phyloP scores from a whole-genome alignment of 2,888 invertebrate species.

The Tribolium freemani region DNA sequence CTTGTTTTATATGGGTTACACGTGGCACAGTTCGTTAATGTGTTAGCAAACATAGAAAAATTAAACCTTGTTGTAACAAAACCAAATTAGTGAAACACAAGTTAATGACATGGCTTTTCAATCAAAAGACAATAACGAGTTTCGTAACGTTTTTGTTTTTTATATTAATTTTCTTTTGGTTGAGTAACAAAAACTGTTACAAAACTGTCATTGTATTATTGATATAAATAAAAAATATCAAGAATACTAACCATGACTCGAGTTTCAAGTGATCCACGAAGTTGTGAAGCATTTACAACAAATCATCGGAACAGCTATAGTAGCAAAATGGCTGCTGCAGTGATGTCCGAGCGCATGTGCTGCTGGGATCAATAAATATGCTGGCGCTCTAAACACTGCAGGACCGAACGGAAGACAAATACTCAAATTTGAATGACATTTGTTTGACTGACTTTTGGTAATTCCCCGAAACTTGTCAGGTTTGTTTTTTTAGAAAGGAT shows the following conservation, averaged over 20 bases:
- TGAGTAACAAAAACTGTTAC: background rate
- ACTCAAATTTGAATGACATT: constrained; percentile 54
- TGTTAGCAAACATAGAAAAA: constrained; percentile 13
- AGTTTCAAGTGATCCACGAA: constrained; percentile 53
- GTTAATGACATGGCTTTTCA: background rate
- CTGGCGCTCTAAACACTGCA: constrained; percentile 57
- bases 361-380: constrained; percentile 42
- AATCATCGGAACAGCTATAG: constrained; percentile 57
- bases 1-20: background rate
- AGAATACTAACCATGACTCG: constrained; percentile 60
- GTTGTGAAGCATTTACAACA: constrained; percentile 54
- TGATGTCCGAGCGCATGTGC: constrained; percentile 52
- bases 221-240: constrained; percentile 45
- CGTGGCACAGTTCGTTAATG: background rate
- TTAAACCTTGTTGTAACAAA: constrained; percentile 5
- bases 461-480: constrained; percentile 37
- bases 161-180: background rate
- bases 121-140: background rate
- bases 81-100: constrained; percentile 25
- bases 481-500: constrained; percentile 7
- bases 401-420: constrained; percentile 63
- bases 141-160: background rate
- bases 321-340: constrained; percentile 62
- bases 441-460: constrained; percentile 31
- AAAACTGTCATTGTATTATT: background rate